Evolutionary conservation across 2,797 vertebrate species (phyloP).

Genomic region (Urophycis tenuis): DNA sequence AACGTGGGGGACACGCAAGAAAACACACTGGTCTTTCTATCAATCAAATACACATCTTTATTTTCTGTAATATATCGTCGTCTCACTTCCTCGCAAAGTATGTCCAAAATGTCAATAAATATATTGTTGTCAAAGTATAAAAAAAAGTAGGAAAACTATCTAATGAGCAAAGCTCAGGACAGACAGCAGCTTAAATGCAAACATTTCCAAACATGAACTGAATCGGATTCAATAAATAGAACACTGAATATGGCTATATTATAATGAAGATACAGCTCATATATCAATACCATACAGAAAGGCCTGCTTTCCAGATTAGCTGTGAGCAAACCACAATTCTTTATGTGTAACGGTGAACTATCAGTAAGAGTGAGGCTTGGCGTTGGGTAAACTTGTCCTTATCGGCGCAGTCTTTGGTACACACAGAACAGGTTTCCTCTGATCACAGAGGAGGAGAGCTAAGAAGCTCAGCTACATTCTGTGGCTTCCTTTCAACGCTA

Average conservation of each 20-base stretch:
- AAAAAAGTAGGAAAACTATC: conserved; percentile 42
- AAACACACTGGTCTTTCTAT: not conserved
- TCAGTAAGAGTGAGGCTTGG: not conserved
- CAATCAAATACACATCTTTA: not conserved
- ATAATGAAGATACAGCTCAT: conserved; percentile 35
- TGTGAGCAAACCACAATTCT: conserved; percentile 9
- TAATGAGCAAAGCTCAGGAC: conserved; percentile 25
- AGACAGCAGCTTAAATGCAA: conserved; percentile 28
- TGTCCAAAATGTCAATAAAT: conserved; percentile 22
- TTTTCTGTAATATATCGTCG: not conserved
- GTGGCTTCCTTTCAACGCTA: conserved; percentile 1
- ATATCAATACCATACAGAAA: conserved; percentile 19
- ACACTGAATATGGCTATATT: conserved; percentile 38
- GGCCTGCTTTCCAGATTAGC: conserved; percentile 22
- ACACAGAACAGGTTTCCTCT: not conserved
- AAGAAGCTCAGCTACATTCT: not conserved
- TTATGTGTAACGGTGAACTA: not conserved
- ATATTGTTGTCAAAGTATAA: conserved; percentile 20
- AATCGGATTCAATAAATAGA: conserved; percentile 42
- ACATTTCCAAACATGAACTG: conserved; percentile 24
- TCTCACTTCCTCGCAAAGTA: conserved; percentile 27
- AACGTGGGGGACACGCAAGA: not conserved
- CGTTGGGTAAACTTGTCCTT: not conserved
- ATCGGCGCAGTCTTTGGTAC: not conserved
- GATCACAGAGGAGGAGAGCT: not conserved